Conservation (phyloP, 2,113 vertebrate genomes). For the Coturnix japonica region DNA sequence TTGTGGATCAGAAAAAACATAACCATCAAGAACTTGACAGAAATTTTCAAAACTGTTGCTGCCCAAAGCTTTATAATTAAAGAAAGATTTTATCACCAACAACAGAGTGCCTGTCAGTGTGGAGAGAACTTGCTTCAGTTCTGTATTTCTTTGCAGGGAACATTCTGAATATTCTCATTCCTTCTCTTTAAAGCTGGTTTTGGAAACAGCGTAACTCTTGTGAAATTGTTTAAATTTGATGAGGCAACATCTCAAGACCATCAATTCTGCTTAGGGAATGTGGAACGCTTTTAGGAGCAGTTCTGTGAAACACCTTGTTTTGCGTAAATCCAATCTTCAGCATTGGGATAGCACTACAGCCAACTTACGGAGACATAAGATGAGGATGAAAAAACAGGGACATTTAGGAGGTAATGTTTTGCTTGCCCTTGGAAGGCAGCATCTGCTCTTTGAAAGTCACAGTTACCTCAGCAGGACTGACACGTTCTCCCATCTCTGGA, state of each 20-base stretch:
- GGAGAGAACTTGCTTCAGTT: neutral
- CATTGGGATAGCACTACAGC: accelerated
- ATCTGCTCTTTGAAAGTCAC: neutral
- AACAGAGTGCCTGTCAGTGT: neutral
- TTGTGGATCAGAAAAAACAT: neutral
- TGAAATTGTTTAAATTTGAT: neutral
- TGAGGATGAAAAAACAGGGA: neutral
- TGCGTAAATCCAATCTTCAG: neutral
- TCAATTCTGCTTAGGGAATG: neutral
- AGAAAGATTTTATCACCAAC: neutral
- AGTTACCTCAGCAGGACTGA: neutral
- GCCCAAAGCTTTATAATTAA: neutral
- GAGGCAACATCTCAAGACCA: neutral
- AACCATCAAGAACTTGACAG: neutral
- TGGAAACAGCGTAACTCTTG: neutral
- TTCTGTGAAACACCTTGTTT: neutral
- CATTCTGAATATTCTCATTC: neutral
- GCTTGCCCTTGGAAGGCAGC: neutral
- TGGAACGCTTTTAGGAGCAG: neutral
- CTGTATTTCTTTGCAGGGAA: neutral
- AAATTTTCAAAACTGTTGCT: neutral
- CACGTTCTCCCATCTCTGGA: neutral
- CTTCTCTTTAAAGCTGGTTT: neutral
- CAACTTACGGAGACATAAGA: neutral
- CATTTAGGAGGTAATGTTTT: neutral